Conservation (phyloP, 2,888 invertebrate species). For the Gortyna flavago region DNA sequence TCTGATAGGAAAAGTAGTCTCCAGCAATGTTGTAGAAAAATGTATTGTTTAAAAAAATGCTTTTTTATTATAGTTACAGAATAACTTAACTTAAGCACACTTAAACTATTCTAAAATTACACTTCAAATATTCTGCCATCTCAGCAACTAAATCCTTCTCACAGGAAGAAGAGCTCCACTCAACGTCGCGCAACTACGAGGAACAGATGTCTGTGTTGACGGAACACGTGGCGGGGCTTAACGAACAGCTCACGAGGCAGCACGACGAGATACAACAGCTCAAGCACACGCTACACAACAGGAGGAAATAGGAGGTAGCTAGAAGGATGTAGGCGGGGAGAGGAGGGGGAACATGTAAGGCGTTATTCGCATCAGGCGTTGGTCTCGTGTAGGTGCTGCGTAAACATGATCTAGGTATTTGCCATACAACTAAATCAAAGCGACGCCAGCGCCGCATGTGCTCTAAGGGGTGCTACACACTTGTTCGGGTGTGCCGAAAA, state of each 20-base stretch:
- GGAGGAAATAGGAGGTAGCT: conserved; percentile 82
- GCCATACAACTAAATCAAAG: neutral
- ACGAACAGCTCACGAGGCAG: conserved; percentile 95
- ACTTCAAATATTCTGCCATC: neutral
- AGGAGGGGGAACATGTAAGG: neutral
- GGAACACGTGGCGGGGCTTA: conserved; percentile 92
- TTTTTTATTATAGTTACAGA: neutral
- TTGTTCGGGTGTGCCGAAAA: no score
- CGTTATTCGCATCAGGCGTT: neutral
- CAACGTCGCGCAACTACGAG: conserved; percentile 92
- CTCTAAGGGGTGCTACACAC: no score
- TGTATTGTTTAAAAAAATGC: no score
- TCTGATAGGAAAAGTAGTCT: neutral
- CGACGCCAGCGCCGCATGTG: no score
- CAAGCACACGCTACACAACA: conserved; percentile 89
- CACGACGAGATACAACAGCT: conserved; percentile 94
- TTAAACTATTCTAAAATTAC: neutral
- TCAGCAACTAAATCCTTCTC: neutral
- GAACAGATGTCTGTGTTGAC: conserved; percentile 91
- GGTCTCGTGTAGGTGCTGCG: neutral
- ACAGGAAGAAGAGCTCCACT: conserved; percentile 91
- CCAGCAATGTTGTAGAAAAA: neutral
- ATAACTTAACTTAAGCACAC: no score
- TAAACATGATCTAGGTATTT: neutral
- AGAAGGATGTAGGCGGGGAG: neutral